phyloP scores from a whole-genome alignment of 2,888 invertebrate species.

The Papilio gigon region DNA sequence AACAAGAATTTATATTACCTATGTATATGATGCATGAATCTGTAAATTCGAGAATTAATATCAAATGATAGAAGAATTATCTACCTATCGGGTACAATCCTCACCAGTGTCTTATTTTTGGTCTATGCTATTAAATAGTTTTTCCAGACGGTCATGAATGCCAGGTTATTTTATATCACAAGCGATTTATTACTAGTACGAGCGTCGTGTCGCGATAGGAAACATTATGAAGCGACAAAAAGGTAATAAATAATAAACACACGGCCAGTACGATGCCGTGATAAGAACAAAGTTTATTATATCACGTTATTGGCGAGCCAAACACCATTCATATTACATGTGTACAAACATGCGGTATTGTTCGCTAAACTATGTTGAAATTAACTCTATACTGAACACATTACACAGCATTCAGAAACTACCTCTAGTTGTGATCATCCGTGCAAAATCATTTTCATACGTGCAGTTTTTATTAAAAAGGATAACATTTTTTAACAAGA shows the following conservation, averaged over 20 bases:
- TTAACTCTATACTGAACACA: conserved; percentile 28
- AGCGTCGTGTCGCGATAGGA: conserved; percentile 21
- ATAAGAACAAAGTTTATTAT: conserved; percentile 34
- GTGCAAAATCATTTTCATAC: no score
- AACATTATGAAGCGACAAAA: conserved; percentile 31
- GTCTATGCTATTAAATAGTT: conserved; percentile 1
- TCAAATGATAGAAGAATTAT: background rate
- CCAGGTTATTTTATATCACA: background rate
- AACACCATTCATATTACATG: conserved; percentile 22
- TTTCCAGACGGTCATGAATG: conserved; percentile 6
- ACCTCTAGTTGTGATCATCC: background rate
- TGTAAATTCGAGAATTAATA: no score
- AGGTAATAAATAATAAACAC: conserved; percentile 36
- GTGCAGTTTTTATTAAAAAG: no score
- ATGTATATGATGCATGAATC: no score
- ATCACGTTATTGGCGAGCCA: conserved; percentile 40
- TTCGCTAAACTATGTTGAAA: conserved; percentile 29
- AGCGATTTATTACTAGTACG: conserved; percentile 13
- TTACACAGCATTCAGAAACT: background rate
- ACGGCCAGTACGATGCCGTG: conserved; percentile 18
- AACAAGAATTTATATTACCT: no score
- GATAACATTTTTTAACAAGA: no score
- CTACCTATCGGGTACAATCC: background rate
- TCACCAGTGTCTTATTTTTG: background rate
- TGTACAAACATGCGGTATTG: conserved; percentile 33